phyloP scores from a whole-genome alignment of 1,140 invertebrate species.

The Piezodorus guildinii region DNA sequence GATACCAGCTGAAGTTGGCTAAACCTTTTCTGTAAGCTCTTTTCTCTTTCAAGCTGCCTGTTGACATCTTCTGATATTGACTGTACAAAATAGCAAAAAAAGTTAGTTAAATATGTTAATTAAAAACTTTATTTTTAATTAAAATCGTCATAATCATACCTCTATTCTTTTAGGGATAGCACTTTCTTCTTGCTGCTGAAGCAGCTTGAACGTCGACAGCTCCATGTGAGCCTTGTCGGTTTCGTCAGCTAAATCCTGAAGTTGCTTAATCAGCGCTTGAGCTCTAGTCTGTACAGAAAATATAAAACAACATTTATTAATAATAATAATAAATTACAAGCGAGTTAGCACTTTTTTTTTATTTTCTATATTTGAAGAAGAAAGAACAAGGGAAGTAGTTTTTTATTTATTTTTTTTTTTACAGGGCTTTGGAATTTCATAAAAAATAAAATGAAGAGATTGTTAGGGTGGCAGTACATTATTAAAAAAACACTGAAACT shows the following conservation, averaged over 20 bases:
- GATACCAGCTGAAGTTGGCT: conserved; percentile 36
- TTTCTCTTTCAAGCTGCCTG: conserved; percentile 82
- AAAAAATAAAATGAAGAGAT: no score
- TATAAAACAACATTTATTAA: not conserved
- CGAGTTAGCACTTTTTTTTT: no score
- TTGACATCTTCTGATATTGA: conserved; percentile 84
- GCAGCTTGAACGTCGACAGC: conserved; percentile 81
- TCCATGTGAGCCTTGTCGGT: conserved; percentile 82
- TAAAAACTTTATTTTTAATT: not conserved
- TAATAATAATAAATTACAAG: no score
- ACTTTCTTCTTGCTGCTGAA: conserved; percentile 78
- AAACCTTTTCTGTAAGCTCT: conserved; percentile 70
- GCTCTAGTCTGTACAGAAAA: conserved; percentile 47
- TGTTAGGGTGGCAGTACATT: no score
- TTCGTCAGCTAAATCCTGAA: conserved; percentile 78
- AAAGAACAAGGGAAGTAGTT: no score
- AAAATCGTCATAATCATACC: conserved; percentile 33
- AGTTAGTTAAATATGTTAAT: not conserved
- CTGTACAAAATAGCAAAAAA: conserved; percentile 38
- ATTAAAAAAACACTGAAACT: no score
- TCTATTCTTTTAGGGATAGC: conserved; percentile 83
- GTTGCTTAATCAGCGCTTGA: conserved; percentile 80
- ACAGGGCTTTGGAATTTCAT: no score
- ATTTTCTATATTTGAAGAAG: no score
- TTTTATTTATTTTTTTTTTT: no score